A percentile compares a stretch with the other conserved stretches of the same genome.
Evolutionary conservation across 2,113 vertebrate genomes (phyloP).

Genomic region (Eurypyga helias): DNA sequence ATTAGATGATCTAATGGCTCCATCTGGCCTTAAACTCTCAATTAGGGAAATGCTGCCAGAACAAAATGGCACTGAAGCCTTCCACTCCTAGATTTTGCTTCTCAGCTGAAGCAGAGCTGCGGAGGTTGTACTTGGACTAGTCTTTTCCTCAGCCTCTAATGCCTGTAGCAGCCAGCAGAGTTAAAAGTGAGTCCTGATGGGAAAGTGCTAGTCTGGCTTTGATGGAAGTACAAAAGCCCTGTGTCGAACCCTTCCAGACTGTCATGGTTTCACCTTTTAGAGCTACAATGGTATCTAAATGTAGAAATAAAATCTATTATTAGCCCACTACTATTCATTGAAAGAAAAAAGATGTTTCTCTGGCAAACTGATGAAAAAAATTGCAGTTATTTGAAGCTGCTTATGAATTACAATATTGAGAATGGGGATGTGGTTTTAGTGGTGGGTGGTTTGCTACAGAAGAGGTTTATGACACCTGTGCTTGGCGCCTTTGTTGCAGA

Average conservation of each 20-base stretch:
- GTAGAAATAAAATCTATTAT: conserved; percentile 22
- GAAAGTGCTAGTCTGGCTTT: not conserved
- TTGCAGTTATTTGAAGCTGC: not conserved
- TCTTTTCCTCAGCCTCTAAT: not conserved
- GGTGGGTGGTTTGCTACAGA: not conserved
- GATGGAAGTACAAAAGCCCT: not conserved
- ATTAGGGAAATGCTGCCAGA: not conserved
- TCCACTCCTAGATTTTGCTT: not conserved
- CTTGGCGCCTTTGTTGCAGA: not conserved
- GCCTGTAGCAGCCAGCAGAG: not conserved
- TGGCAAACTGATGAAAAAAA: not conserved
- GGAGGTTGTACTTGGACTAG: not conserved
- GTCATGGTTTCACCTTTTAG: not conserved
- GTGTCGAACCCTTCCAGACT: not conserved
- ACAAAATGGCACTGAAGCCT: not conserved
- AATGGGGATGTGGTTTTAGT: not conserved
- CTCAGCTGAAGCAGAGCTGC: not conserved
- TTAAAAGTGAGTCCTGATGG: not conserved
- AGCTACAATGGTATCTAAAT: not conserved
- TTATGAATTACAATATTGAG: not conserved
- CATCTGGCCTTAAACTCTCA: conserved; percentile 44
- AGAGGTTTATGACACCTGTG: not conserved
- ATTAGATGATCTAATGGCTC: conserved; percentile 56
- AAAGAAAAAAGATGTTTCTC: not conserved
- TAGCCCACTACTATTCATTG: not conserved